Percentiles rank a stretch among this genome's conserved stretches.
Evolutionary conservation across 2,797 vertebrate genomes (phyloP).

Genomic region (Psittacula echo): DNA sequence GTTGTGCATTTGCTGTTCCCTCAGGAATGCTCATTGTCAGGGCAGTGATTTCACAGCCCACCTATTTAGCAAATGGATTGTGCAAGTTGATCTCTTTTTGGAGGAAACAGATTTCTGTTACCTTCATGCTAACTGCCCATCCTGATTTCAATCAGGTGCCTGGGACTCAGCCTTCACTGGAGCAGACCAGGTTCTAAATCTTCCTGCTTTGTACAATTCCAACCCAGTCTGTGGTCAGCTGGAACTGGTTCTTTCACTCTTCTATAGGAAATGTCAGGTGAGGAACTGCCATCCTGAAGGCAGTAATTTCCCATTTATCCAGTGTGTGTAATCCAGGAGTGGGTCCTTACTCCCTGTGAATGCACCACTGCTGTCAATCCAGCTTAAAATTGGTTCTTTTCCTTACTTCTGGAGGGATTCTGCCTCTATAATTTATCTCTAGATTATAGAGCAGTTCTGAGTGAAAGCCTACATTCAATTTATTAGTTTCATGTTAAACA

Average conservation of each 20-base stretch:
- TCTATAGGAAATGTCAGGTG: constrained; percentile 37
- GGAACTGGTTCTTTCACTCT: constrained; percentile 37
- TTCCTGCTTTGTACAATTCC: background rate
- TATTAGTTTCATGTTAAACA: constrained; percentile 51
- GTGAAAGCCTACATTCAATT: constrained; percentile 41
- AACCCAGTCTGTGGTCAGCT: background rate
- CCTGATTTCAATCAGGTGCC: background rate
- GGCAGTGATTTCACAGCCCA: constrained; percentile 36
- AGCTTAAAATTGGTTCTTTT: constrained; percentile 3
- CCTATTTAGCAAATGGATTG: constrained; percentile 25
- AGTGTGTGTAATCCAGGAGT: background rate
- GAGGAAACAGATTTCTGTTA: background rate
- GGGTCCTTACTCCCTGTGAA: constrained; percentile 15
- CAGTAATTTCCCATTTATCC: constrained; percentile 44
- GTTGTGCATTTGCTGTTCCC: background rate
- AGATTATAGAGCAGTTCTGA: background rate
- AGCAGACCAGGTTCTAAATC: background rate
- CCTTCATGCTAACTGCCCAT: background rate
- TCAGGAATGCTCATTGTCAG: constrained; percentile 21
- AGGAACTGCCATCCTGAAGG: constrained; percentile 21
- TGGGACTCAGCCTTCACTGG: background rate
- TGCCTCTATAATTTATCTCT: background rate
- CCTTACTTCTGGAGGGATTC: constrained; percentile 29
- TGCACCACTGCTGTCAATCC: constrained; percentile 26
- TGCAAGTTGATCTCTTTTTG: background rate